Percentiles rank a stretch among this genome's conserved stretches.
These are phyloP conservation scores for Latrodectus hesperus DNA, from an alignment of 2,888 invertebrate genomes.

Conservation along the genomic window DNA sequence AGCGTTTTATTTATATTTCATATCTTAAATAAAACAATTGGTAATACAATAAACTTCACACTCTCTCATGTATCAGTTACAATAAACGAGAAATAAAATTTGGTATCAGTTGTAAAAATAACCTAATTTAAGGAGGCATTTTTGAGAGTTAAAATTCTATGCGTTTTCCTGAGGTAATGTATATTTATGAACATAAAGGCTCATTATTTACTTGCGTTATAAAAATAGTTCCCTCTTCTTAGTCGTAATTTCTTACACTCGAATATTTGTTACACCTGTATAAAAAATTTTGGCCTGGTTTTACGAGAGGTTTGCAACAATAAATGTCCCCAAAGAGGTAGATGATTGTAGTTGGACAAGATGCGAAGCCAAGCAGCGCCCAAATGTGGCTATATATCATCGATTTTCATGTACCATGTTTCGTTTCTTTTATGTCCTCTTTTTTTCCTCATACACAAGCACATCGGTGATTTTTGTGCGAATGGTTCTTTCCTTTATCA, in stretches of 20 bases:
- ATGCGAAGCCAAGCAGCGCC: constrained; percentile 9
- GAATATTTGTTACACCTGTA: constrained; percentile 41
- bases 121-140: neutral
- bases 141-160: neutral
- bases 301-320: constrained; percentile 24
- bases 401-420: constrained; percentile 55
- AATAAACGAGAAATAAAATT: no score
- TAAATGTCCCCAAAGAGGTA: constrained; percentile 41
- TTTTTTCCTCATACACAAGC: constrained; percentile 17
- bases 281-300: constrained; percentile 19
- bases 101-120: no score
- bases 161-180: neutral
- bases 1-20: no score
- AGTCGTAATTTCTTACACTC: constrained; percentile 16
- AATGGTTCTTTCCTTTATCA: constrained; percentile 51
- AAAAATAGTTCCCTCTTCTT: neutral
- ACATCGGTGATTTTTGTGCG: constrained; percentile 46
- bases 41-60: no score
- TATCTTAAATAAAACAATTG: no score
- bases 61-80: no score
- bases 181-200: neutral
- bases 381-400: constrained; percentile 30
- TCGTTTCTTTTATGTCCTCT: constrained; percentile 7
- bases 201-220: neutral
- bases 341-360: constrained; percentile 41